Percentiles rank a stretch among this genome's conserved stretches.
These are phyloP conservation scores for Scartelaos histophorus DNA, from an alignment of 2,113 vertebrate species.

Conservation along the genomic window DNA sequence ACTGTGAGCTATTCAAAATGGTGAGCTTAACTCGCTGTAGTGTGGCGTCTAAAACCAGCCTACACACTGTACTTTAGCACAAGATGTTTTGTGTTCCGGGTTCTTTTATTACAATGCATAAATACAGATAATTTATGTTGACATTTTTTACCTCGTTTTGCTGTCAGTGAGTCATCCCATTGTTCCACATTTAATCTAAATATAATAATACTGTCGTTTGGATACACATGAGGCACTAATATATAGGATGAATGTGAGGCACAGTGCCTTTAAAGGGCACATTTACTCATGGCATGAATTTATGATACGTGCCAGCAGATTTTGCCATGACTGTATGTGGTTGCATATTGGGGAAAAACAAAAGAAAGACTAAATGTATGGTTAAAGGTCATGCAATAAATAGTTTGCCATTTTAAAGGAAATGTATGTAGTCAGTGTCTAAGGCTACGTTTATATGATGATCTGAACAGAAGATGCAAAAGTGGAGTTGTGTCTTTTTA, in stretches of 20 bases:
- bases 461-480: too few relatives aligned
- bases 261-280: neutral
- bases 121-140: neutral
- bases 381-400: neutral
- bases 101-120: neutral
- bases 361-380: too few relatives aligned
- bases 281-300: neutral
- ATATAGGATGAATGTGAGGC: neutral
- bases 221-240: too few relatives aligned
- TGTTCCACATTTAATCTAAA: neutral
- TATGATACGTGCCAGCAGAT: neutral
- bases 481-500: too few relatives aligned
- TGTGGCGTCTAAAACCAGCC: neutral
- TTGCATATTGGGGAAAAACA: neutral
- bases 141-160: neutral
- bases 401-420: neutral
- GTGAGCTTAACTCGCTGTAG: neutral
- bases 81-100: neutral
- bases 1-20: neutral
- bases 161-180: neutral
- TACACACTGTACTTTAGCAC: neutral
- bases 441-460: too few relatives aligned
- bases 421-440: too few relatives aligned
- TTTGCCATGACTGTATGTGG: neutral
- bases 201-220: neutral